Percentiles rank a stretch among this genome's conserved stretches.
These are phyloP conservation scores for Heterocephalus glaber DNA, from an alignment of 2,113 vertebrate genomes.

Conservation along the genomic window DNA sequence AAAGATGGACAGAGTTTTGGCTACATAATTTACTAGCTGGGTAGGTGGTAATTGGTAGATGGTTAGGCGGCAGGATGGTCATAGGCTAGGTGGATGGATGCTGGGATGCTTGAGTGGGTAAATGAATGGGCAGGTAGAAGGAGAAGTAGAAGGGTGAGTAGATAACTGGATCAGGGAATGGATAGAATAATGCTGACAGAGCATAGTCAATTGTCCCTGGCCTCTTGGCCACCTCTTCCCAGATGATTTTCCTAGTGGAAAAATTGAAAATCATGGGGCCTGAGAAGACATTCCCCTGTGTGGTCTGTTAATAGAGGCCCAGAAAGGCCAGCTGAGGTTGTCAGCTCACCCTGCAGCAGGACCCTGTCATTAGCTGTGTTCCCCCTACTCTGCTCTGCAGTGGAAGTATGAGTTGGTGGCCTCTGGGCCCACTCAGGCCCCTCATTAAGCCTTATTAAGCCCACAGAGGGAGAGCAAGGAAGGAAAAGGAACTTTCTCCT, in stretches of 20 bases:
- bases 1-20: neutral
- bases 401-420: constrained; percentile 67
- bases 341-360: constrained; percentile 56
- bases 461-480: constrained; percentile 50
- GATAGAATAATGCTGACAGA: neutral
- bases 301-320: constrained; percentile 78
- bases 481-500: constrained; percentile 34
- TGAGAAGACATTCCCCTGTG: constrained; percentile 68
- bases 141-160: neutral
- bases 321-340: constrained; percentile 70
- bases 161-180: neutral
- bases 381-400: neutral
- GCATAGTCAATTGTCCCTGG: neutral
- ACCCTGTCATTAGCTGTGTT: constrained; percentile 78
- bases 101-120: neutral
- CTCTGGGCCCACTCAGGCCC: constrained; percentile 61
- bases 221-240: constrained; percentile 55
- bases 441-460: constrained; percentile 79
- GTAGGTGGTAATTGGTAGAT: neutral
- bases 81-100: neutral
- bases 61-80: neutral
- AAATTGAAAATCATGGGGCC: constrained; percentile 73
- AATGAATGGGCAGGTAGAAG: neutral
- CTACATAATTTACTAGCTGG: neutral
- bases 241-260: constrained; percentile 72